phyloP scores from a whole-genome alignment of 2,888 invertebrate genomes.

The Parapristionchus giblindavisi region DNA sequence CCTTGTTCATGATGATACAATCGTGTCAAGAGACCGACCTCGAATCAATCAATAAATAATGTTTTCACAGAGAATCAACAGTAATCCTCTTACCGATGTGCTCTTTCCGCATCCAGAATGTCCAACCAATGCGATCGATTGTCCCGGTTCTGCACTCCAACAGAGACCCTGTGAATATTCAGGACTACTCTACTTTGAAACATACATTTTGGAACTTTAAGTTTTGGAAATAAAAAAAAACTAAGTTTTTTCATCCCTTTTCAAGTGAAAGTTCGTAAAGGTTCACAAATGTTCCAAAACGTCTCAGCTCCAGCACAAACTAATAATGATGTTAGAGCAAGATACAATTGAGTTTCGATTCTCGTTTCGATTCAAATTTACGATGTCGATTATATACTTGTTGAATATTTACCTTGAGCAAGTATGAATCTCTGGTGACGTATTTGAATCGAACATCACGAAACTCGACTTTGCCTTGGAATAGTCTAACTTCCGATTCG shows the following conservation, averaged over 20 bases:
- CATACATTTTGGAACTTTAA: no score
- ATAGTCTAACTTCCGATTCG: background rate
- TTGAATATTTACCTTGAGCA: background rate
- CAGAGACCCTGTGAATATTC: slow-evolving; percentile 6
- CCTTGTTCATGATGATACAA: slow-evolving; percentile 4
- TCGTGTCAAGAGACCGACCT: slow-evolving; percentile 17
- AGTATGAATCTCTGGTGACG: background rate
- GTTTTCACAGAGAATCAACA: background rate
- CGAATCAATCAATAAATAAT: background rate
- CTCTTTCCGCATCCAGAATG: slow-evolving; percentile 34
- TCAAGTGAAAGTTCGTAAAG: no score
- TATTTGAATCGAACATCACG: slow-evolving; percentile 28
- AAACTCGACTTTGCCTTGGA: slow-evolving; percentile 7
- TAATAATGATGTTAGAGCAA: no score
- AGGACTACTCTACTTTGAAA: no score
- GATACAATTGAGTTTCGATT: no score
- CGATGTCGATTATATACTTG: background rate
- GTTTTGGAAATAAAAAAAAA: no score
- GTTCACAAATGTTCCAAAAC: no score
- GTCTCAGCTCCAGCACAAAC: no score
- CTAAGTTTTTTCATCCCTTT: no score
- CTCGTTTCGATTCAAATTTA: no score
- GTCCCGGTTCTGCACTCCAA: slow-evolving; percentile 1
- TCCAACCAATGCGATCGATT: slow-evolving; percentile 12
- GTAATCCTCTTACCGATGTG: background rate